These are phyloP conservation scores for Metopolophium dirhodum DNA, from an alignment of 1,140 invertebrate genomes.

Conservation along the genomic window DNA sequence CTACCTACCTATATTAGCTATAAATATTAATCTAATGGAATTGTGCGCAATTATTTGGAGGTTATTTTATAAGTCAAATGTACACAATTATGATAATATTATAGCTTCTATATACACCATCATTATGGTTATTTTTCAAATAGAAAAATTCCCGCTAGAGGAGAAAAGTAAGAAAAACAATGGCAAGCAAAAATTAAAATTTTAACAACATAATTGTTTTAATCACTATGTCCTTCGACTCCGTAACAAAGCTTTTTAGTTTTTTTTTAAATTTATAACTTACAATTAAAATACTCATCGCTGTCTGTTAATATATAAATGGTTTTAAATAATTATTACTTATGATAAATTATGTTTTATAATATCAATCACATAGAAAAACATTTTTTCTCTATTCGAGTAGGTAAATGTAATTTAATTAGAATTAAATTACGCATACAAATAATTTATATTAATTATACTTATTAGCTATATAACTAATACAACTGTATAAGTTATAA, in stretches of 20 bases:
- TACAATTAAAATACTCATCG: not conserved
- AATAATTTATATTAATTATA: not conserved
- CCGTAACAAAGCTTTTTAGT: not conserved
- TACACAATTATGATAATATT: too few relatives aligned
- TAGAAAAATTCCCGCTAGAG: not conserved
- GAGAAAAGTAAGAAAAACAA: not conserved
- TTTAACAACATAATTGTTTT: not conserved
- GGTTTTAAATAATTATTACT: not conserved
- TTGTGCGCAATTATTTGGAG: not conserved
- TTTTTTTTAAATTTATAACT: not conserved
- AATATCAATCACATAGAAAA: not conserved
- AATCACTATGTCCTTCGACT: not conserved
- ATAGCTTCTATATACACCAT: not conserved
- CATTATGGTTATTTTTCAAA: not conserved
- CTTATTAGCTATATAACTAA: not conserved
- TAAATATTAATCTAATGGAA: not conserved
- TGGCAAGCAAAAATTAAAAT: conserved; percentile 3
- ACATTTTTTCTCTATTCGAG: not conserved
- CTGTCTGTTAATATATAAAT: not conserved
- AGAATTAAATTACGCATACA: not conserved
- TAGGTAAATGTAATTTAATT: not conserved
- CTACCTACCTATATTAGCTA: not conserved
- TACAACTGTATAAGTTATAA: not conserved
- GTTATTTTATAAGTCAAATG: not conserved
- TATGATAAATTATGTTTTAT: not conserved